Conservation (phyloP, 2,797 vertebrate species). For the Glyptemys insculpta region DNA sequence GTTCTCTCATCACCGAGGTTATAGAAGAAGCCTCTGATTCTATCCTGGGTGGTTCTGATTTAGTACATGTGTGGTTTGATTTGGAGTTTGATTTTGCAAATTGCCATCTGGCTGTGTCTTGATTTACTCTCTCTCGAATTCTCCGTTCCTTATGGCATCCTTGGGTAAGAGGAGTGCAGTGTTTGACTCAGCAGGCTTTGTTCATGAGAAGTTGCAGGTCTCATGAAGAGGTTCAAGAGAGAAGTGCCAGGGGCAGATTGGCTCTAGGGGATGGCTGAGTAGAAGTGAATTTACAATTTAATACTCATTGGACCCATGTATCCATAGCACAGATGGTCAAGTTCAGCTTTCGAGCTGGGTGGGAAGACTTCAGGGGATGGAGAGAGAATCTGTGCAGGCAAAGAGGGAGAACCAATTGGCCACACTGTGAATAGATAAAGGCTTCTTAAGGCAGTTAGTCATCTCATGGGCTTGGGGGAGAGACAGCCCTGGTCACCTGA, state of each 20-base stretch:
- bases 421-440: background rate
- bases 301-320: accelerated
- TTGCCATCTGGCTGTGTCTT: accelerated
- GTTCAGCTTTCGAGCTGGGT: background rate
- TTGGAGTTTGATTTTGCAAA: background rate
- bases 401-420: background rate
- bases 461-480: background rate
- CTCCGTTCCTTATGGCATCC: background rate
- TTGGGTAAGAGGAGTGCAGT: background rate
- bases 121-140: accelerated
- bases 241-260: background rate
- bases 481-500: background rate
- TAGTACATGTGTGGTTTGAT: background rate
- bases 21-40: background rate
- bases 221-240: background rate
- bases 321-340: background rate
- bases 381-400: background rate
- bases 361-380: accelerated
- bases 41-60: background rate
- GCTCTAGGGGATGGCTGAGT: background rate
- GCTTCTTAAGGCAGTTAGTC: background rate
- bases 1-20: background rate
- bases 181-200: background rate
- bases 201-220: background rate
- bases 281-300: background rate